These are phyloP conservation scores for Podilymbus podiceps DNA, from an alignment of 2,113 vertebrate genomes.

Conservation along the genomic window DNA sequence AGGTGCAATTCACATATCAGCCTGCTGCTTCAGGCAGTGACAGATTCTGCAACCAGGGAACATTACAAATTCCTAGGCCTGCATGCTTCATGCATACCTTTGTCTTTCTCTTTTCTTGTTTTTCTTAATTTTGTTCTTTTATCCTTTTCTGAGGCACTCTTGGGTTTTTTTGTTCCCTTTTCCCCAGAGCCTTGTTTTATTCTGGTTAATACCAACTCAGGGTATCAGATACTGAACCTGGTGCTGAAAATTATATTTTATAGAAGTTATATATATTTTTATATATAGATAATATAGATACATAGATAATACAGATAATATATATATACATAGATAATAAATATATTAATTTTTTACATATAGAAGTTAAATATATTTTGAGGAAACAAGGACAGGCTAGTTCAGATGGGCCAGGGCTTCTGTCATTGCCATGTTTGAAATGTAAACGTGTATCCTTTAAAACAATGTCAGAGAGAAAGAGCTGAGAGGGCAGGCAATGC, in stretches of 20 bases:
- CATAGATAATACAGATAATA: too few relatives aligned
- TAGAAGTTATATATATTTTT: neutral
- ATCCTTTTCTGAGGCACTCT: neutral
- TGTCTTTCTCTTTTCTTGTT: neutral
- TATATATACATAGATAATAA: too few relatives aligned
- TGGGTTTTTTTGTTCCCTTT: neutral
- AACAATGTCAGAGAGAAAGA: neutral
- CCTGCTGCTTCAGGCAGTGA: neutral
- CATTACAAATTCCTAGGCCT: neutral
- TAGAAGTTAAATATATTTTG: too few relatives aligned
- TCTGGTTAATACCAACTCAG: neutral
- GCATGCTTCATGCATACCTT: neutral
- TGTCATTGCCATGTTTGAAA: neutral
- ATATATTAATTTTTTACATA: too few relatives aligned
- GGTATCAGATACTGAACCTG: neutral
- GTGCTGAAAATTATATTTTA: neutral
- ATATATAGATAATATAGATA: too few relatives aligned
- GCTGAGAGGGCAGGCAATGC: neutral
- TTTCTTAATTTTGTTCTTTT: neutral
- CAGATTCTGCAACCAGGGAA: neutral
- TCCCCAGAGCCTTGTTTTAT: neutral
- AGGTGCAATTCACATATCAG: slow-evolving; percentile 27
- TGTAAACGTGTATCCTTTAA: neutral
- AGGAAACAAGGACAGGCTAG: neutral
- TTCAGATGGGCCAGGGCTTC: neutral